A percentile compares a stretch with the other conserved stretches of the same genome.
Evolutionary conservation across 1,140 invertebrate species (phyloP).

Genomic region (Trypoxylus dichotomus): DNA sequence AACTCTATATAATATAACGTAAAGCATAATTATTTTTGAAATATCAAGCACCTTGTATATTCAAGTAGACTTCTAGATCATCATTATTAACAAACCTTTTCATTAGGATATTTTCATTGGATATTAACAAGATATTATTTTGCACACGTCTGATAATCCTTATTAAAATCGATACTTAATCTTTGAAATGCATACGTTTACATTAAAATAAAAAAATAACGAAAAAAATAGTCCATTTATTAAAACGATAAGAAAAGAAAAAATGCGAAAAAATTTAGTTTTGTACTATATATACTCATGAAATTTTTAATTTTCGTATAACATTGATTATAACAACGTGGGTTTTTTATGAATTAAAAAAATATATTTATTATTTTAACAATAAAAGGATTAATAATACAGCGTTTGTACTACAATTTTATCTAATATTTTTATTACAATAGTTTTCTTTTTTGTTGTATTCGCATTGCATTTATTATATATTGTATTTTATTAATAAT

Average conservation of each 20-base stretch:
- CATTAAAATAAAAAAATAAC: not conserved
- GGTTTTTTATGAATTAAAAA: not conserved
- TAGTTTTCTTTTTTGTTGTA: slow-evolving; percentile 37
- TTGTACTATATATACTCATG: not conserved
- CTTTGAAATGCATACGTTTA: not conserved
- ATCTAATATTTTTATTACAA: not conserved
- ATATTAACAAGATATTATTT: too few relatives aligned
- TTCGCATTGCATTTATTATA: slow-evolving; percentile 49
- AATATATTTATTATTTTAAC: not conserved
- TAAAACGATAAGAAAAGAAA: not conserved
- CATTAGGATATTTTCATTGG: too few relatives aligned
- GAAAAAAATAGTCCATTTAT: not conserved
- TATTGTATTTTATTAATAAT: slow-evolving; percentile 51
- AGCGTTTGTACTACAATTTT: not conserved
- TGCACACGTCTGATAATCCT: not conserved
- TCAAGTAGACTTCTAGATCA: too few relatives aligned
- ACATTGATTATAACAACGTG: not conserved
- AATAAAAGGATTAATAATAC: not conserved
- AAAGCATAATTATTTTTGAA: too few relatives aligned
- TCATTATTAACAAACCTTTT: too few relatives aligned
- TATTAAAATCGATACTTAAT: slow-evolving; percentile 2
- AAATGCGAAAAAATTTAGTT: not conserved
- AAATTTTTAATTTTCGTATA: not conserved
- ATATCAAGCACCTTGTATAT: too few relatives aligned
- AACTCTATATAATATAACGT: too few relatives aligned